A percentile compares a stretch with the other conserved stretches of the same genome.
Conservation (phyloP, 2,888 invertebrate genomes). For the Hermaeophaga mercurialis region DNA sequence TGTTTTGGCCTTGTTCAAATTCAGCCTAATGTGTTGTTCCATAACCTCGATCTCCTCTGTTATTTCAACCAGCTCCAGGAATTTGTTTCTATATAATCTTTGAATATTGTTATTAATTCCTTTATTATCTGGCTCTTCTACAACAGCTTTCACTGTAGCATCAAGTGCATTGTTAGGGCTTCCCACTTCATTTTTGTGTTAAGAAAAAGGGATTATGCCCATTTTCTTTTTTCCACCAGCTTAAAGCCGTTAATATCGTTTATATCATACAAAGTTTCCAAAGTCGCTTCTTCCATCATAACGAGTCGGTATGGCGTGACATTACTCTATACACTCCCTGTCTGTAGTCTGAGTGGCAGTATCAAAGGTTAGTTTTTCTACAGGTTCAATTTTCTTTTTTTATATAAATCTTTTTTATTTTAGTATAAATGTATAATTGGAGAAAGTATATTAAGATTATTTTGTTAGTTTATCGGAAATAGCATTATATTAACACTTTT, state of each 20-base stretch:
- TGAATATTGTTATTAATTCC: constrained; percentile 9
- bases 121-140: constrained; percentile 13
- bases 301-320: neutral
- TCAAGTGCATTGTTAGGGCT: neutral
- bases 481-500: no score
- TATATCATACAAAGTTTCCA: neutral
- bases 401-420: no score
- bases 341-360: neutral
- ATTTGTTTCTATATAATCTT: constrained; percentile 17
- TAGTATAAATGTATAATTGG: no score
- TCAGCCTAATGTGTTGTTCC: constrained; percentile 4
- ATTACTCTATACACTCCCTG: constrained; percentile 6
- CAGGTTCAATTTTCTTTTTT: no score
- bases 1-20: neutral
- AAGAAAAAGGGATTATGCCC: neutral
- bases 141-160: constrained; percentile 3
- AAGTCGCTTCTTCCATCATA: neutral
- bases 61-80: neutral
- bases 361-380: constrained; percentile 5
- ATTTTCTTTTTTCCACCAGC: neutral
- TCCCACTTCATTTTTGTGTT: neutral
- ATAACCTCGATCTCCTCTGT: constrained; percentile 5
- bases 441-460: no score
- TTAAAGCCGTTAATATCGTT: neutral
- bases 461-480: no score